A percentile compares a stretch with the other conserved stretches of the same genome.
Evolutionary conservation across 2,888 invertebrate genomes (phyloP).

Genomic region (Autographa gamma): DNA sequence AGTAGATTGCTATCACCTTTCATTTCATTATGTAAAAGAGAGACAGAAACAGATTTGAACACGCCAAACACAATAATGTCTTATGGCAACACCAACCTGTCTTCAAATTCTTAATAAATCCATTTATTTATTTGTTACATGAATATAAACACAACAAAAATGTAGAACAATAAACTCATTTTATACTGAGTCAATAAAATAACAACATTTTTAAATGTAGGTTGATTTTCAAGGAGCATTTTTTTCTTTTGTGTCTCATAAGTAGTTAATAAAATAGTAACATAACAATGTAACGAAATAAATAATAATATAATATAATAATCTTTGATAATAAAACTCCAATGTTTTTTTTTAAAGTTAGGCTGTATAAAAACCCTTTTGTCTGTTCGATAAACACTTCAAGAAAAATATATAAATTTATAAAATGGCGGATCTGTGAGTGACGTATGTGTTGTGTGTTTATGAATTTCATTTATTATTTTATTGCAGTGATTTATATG

Average conservation of each 20-base stretch:
- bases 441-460: constrained; percentile 88
- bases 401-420: constrained; percentile 68
- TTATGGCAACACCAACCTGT: neutral
- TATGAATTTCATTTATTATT: constrained; percentile 75
- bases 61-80: neutral
- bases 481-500: constrained; percentile 70
- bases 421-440: constrained; percentile 85
- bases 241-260: too few relatives aligned
- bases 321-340: too few relatives aligned
- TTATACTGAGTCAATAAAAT: too few relatives aligned
- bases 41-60: neutral
- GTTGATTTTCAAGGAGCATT: too few relatives aligned
- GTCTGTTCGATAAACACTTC: constrained; percentile 20
- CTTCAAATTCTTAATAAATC: constrained; percentile 4
- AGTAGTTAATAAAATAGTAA: too few relatives aligned
- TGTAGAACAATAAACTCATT: too few relatives aligned
- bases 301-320: too few relatives aligned
- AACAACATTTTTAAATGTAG: too few relatives aligned
- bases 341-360: neutral
- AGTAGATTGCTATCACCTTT: neutral
- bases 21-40: neutral
- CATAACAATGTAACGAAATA: too few relatives aligned
- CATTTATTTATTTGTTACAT: too few relatives aligned
- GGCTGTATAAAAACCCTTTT: constrained; percentile 34
- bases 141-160: too few relatives aligned